A percentile compares a stretch with the other conserved stretches of the same genome.
These are phyloP conservation scores for Pandemis cinnamomeana DNA, from an alignment of 2,888 invertebrate species.

Conservation along the genomic window DNA sequence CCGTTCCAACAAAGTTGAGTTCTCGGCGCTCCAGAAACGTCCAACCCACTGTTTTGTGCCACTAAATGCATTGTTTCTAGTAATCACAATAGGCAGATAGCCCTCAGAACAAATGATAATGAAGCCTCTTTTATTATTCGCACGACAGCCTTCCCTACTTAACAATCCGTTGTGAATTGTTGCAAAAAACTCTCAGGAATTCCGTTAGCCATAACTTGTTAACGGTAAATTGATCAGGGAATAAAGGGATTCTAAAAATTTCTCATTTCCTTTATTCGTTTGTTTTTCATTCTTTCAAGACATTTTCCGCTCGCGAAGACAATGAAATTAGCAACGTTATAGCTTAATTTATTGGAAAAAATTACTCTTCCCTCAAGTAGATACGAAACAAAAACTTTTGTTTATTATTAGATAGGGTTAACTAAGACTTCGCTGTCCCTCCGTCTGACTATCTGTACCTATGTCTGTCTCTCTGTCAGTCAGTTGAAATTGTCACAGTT, in stretches of 20 bases:
- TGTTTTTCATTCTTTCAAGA: slow-evolving; percentile 42
- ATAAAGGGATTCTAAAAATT: slow-evolving; percentile 48
- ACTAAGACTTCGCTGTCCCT: no score
- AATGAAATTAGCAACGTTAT: slow-evolving; percentile 1
- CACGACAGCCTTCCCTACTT: neutral
- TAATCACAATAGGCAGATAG: slow-evolving; percentile 17
- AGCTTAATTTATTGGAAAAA: slow-evolving; percentile 8
- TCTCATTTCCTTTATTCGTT: slow-evolving; percentile 46
- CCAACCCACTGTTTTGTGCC: slow-evolving; percentile 30
- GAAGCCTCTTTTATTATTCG: slow-evolving; percentile 5
- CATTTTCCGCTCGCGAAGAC: slow-evolving; percentile 2
- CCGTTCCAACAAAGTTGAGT: slow-evolving; percentile 54
- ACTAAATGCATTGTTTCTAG: slow-evolving; percentile 34
- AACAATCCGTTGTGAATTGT: slow-evolving; percentile 11
- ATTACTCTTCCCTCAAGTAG: neutral
- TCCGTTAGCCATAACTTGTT: slow-evolving; percentile 51
- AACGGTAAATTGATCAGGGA: slow-evolving; percentile 52
- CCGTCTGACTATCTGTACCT: no score
- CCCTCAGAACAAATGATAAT: slow-evolving; percentile 16
- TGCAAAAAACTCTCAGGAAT: slow-evolving; percentile 27
- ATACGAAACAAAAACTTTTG: neutral
- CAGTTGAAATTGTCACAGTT: no score
- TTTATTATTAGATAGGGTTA: no score
- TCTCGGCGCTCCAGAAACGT: slow-evolving; percentile 46
- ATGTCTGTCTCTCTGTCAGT: no score